Percentiles rank a stretch among this genome's conserved stretches.
Conservation (phyloP, 2,797 vertebrate genomes). For the Bufotes viridis region DNA sequence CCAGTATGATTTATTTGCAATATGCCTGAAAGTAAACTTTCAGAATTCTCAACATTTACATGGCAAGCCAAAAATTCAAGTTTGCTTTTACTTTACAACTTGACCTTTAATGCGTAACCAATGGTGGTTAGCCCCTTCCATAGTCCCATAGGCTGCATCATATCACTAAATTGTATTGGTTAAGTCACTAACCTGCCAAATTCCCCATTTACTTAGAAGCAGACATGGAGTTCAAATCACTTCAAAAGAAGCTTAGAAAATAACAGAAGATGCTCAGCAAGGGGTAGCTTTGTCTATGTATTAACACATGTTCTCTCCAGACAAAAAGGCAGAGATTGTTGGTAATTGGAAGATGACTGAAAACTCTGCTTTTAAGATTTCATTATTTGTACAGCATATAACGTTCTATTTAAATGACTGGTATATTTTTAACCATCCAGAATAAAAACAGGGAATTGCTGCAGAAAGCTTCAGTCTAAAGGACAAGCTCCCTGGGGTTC, state of each 20-base stretch:
- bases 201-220: neutral
- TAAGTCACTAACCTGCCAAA: neutral
- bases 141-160: neutral
- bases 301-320: neutral
- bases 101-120: neutral
- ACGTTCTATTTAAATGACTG: neutral
- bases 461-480: neutral
- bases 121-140: neutral
- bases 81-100: neutral
- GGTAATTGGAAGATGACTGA: neutral
- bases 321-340: neutral
- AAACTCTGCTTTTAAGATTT: neutral
- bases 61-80: neutral
- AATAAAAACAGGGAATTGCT: neutral
- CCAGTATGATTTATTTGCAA: constrained; percentile 7
- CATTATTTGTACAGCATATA: neutral
- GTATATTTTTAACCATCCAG: neutral
- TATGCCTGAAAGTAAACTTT: neutral
- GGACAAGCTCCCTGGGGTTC: neutral
- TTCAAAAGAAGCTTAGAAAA: neutral
- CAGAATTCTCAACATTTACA: too few relatives aligned
- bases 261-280: neutral
- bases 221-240: neutral
- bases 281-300: neutral
- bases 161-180: neutral